A percentile compares a stretch with the other conserved stretches of the same genome.
phyloP scores from a whole-genome alignment of 1,140 invertebrate genomes.

The Nebria ingens region DNA sequence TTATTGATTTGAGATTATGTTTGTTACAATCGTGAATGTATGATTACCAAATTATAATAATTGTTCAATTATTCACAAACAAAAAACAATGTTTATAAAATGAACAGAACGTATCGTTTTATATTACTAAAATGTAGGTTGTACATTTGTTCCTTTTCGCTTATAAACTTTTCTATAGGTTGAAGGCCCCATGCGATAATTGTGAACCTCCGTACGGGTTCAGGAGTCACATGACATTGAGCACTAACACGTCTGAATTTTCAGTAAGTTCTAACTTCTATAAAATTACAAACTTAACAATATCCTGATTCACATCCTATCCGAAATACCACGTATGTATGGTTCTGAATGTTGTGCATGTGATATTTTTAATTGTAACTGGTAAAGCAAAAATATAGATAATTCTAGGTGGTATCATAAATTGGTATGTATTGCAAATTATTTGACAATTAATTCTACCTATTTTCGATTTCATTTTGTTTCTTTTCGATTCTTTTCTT shows the following conservation, averaged over 20 bases:
- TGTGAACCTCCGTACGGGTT: slow-evolving; percentile 62
- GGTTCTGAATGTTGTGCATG: background rate
- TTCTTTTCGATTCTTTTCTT: too few species aligned
- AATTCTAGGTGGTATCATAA: too few species aligned
- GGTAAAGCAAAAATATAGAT: too few species aligned
- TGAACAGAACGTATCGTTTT: background rate
- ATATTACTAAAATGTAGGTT: too few species aligned
- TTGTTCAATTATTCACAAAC: background rate
- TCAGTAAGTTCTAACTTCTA: slow-evolving; percentile 35
- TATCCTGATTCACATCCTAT: background rate
- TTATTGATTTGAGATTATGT: background rate
- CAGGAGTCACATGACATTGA: slow-evolving; percentile 56
- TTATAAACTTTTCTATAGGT: slow-evolving; percentile 26
- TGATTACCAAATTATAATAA: background rate
- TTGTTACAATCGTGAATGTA: background rate
- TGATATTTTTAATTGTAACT: background rate
- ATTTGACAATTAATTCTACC: too few species aligned
- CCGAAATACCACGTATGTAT: too few species aligned
- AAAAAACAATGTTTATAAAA: background rate
- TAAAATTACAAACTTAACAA: background rate
- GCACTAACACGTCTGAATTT: slow-evolving; percentile 48
- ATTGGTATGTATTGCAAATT: too few species aligned
- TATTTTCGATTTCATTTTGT: too few species aligned
- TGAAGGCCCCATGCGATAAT: slow-evolving; percentile 46
- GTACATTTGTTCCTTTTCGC: too few species aligned